Percentiles rank a stretch among this genome's conserved stretches.
phyloP scores from a whole-genome alignment of 2,797 vertebrate species.

The Lophotriccus pileatus region DNA sequence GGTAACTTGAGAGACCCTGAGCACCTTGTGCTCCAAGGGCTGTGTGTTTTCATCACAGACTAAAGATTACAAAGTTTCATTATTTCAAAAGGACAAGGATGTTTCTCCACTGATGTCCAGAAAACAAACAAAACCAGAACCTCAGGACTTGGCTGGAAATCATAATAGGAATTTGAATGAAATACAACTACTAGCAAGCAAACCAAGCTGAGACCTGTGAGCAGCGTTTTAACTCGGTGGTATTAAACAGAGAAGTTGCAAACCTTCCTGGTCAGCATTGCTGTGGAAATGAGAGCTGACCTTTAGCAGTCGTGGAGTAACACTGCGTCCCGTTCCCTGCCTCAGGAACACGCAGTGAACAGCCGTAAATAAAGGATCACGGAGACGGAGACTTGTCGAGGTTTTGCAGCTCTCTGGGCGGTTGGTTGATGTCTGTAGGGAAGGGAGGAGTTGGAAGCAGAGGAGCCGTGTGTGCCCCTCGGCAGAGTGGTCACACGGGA shows the following conservation, averaged over 20 bases:
- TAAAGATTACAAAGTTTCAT: not conserved
- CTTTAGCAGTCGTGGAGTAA: not conserved
- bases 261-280: not conserved
- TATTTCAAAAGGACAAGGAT: not conserved
- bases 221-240: fast-evolving
- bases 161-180: not conserved
- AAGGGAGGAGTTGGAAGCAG: not conserved
- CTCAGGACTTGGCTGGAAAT: not conserved
- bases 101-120: not conserved
- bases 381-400: not conserved
- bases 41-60: not conserved
- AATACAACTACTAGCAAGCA: not conserved
- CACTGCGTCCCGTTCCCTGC: fast-evolving
- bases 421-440: fast-evolving
- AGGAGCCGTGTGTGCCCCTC: fast-evolving
- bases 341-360: not conserved
- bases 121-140: not conserved
- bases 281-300: not conserved
- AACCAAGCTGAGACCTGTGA: not conserved
- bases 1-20: not conserved
- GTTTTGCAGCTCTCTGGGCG: not conserved
- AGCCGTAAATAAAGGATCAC: not conserved
- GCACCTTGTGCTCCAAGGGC: not conserved
- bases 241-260: not conserved
- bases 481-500: fast-evolving